Base-by-base conservation (phyloP, 2,888 invertebrate genomes). In the Torymus tubicola region DNA sequence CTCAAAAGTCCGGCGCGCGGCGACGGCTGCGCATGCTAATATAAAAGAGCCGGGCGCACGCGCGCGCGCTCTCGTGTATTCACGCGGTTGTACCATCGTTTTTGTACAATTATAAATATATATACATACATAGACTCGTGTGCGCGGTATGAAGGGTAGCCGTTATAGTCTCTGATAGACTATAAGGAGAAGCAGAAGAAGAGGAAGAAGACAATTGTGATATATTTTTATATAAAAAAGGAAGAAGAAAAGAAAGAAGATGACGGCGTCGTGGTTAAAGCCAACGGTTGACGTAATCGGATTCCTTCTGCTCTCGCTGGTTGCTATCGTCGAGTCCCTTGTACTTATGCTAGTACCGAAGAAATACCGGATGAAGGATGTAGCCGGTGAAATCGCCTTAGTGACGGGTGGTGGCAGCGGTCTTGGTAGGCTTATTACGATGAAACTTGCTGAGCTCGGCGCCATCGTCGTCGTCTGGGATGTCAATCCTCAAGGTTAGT, bases 351-450 rank as follows among this genome's bases (percentile, higher is more conserved):
- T 92, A 82, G 92, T 94, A 84, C 93, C 94, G 10, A 92, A 92
- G 84, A 92, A 93, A 71, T 96, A 89, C 78, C 93, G 92, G 58
- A 93, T 94, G 91, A 96, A 96, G 90, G 93, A 94, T 84, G 91
- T 97, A 81, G 92, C 92, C 82, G 96, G 95, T 58, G 95, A 96
- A 87, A 93, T 96, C 58, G 96, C 96, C 0, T 92, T 98, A 65
- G 94, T 98, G 50, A 98, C 98, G 0, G 98, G 98, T 0, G 97
- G 96, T 18, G 98, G 97, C 55, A 95, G 95, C 57, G 97, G 97
- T 2, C 92, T 97, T 16, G 97, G 97, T 8, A 93, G 96, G 83
- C 92, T 96, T 72, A 91, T 97, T 78, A 95, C 96, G 1, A 90
- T 95, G 84, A 93, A 95, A 85, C 92, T 97, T 68, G 95, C 96